Conservation (phyloP, 2,797 vertebrate genomes). For the Platalea minor region DNA sequence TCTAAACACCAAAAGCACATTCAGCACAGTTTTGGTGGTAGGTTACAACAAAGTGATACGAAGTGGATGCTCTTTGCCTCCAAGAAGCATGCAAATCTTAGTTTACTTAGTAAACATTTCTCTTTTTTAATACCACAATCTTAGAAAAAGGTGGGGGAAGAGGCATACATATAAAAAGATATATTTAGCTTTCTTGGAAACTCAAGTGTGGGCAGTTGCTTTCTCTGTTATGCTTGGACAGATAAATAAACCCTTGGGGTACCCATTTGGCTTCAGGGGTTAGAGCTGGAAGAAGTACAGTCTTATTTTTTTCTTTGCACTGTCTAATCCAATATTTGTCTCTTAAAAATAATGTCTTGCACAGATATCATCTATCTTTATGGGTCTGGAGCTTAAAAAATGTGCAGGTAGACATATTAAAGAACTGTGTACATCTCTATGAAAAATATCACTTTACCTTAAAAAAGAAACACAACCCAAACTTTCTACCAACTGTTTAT, state of each 20-base stretch:
- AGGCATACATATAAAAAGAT: not conserved
- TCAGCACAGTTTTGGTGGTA: not conserved
- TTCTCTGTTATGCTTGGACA: not conserved
- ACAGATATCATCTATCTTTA: not conserved
- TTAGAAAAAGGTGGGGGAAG: not conserved
- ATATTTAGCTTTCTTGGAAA: not conserved
- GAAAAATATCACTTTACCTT: not conserved
- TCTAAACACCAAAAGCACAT: not conserved
- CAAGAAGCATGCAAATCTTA: not conserved
- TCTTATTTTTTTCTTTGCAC: not conserved
- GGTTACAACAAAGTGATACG: not conserved
- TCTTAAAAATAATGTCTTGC: not conserved
- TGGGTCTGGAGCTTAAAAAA: not conserved
- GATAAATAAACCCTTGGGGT: not conserved
- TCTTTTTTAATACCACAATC: not conserved
- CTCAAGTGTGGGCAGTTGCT: not conserved
- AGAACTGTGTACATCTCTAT: not conserved
- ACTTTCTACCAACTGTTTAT: not conserved
- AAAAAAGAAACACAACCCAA: not conserved
- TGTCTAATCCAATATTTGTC: not conserved
- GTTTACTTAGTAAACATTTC: not conserved
- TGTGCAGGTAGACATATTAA: not conserved
- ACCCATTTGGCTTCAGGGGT: not conserved
- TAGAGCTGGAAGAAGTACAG: not conserved
- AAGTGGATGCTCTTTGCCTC: not conserved